Percentiles rank a stretch among this genome's conserved stretches.
These are phyloP conservation scores for Mystacides longicornis DNA, from an alignment of 2,888 invertebrate genomes.

Conservation along the genomic window DNA sequence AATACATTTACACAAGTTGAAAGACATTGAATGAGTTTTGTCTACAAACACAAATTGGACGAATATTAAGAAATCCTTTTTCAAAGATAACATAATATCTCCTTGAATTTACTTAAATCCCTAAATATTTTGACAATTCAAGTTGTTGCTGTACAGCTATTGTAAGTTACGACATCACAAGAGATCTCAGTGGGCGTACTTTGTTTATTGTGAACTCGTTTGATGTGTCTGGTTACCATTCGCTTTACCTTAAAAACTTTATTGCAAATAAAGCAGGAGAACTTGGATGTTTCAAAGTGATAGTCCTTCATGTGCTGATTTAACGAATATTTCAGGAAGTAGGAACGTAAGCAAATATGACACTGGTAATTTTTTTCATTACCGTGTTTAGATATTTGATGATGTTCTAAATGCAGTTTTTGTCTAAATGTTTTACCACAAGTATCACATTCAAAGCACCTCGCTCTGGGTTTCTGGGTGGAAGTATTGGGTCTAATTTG, in stretches of 20 bases:
- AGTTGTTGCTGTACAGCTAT: too few relatives aligned
- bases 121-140: too few relatives aligned
- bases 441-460: neutral
- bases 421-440: conserved; percentile 3
- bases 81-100: too few relatives aligned
- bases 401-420: neutral
- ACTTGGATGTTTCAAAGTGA: neutral
- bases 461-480: neutral
- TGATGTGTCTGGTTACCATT: neutral
- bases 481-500: neutral
- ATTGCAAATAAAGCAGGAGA: conserved; percentile 1
- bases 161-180: too few relatives aligned
- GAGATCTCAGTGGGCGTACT: too few relatives aligned
- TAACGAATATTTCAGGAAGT: neutral
- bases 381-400: neutral
- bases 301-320: conserved; percentile 5
- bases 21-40: too few relatives aligned
- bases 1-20: too few relatives aligned
- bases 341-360: neutral
- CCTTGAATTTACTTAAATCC: too few relatives aligned
- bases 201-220: conserved; percentile 3
- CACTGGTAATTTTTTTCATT: conserved; percentile 3
- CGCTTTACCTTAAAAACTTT: conserved; percentile 4
- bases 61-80: too few relatives aligned
- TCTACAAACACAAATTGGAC: too few relatives aligned